Evolutionary conservation across 2,797 vertebrate genomes (phyloP), one percentile per base, ranked within the genome.

Genomic region (Phaenicophaeus curvirostris): DNA sequence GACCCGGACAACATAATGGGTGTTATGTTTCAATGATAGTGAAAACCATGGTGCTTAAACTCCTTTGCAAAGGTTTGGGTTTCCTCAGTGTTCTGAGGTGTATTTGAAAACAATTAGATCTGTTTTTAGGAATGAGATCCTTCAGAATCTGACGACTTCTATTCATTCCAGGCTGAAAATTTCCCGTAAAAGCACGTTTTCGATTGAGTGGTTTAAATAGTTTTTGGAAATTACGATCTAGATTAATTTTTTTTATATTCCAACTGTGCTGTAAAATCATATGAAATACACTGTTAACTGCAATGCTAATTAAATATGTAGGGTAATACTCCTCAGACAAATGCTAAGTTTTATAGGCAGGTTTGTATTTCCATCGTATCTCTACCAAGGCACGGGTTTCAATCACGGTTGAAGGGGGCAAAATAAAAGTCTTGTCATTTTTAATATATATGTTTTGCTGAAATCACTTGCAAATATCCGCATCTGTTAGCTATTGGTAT

Each of bases 401-500:
- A 87, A 2, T 57, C 41, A 57, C 55, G 11, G 6, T 78, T 81
- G 58, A 11, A 21, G 6, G 8, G 7, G 25, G 46, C 46, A 5
- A 5, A 15, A 67, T 20, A 23, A 30, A 48, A 90, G 78, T 80
- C 66, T 90, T 78, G 53, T 84, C n/a, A 35, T 68, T 14, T 78
- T 74, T 89, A 84, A 58, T 86, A 80, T 93, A 74, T 94, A 94
- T 96, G 62, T 88, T 94, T 95, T 96, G 88, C 78, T 96, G 93
- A 94, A 89, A 87, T 87, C 71, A 80, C 91, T 90, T 93, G 90
- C 82, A 95, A 91, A 95, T 96, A 91, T 89, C 88, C 46, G 96
- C 97, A 97, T 97, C 97, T 97, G 97, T 95, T 97, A 96, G 94
- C 58, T 80, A 96, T 97, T 95, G 96, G 94, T 74, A 79, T 95